Percentiles rank a stretch among this genome's conserved stretches.
phyloP scores from a whole-genome alignment of 64 coral and sea anemone genomes.

The Stichodactyla helianthus region DNA sequence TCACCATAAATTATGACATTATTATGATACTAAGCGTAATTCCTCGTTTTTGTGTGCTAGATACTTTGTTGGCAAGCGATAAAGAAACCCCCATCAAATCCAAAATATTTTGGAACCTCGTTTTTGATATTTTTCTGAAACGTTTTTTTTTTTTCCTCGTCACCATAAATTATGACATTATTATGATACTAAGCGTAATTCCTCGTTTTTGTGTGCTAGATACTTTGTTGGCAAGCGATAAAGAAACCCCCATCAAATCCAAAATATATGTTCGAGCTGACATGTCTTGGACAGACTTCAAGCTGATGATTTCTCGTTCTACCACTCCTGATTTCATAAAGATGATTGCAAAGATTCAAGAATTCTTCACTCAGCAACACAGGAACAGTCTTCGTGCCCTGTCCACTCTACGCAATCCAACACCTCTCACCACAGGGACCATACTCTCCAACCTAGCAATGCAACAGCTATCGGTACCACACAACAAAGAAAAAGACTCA shows the following conservation, averaged over 20 bases:
- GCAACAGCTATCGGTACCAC: slow-evolving; percentile 28
- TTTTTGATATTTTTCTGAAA: too few relatives aligned
- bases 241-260: slow-evolving; percentile 40
- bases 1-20: too few relatives aligned
- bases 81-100: slow-evolving; percentile 45
- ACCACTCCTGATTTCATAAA: slow-evolving; percentile 94
- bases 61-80: slow-evolving; percentile 58
- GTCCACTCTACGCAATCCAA: slow-evolving; percentile 63
- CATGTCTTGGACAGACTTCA: slow-evolving; percentile 86
- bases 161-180: too few relatives aligned
- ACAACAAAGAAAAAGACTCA: slow-evolving; percentile 46
- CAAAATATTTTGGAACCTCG: slow-evolving; percentile 52
- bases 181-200: neutral
- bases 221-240: slow-evolving; percentile 53
- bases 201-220: slow-evolving; percentile 26
- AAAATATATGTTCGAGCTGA: slow-evolving; percentile 92
- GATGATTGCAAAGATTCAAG: slow-evolving; percentile 89
- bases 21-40: neutral
- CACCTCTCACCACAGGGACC: slow-evolving; percentile 41
- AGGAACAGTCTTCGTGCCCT: slow-evolving; percentile 85
- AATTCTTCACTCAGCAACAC: slow-evolving; percentile 92
- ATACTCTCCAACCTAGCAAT: slow-evolving; percentile 55
- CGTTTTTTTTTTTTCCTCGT: too few relatives aligned
- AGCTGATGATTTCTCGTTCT: slow-evolving; percentile 95
- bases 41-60: slow-evolving; percentile 14